phyloP scores from a whole-genome alignment of 2,113 vertebrate genomes.

The Chaetorhynchus papuensis region DNA sequence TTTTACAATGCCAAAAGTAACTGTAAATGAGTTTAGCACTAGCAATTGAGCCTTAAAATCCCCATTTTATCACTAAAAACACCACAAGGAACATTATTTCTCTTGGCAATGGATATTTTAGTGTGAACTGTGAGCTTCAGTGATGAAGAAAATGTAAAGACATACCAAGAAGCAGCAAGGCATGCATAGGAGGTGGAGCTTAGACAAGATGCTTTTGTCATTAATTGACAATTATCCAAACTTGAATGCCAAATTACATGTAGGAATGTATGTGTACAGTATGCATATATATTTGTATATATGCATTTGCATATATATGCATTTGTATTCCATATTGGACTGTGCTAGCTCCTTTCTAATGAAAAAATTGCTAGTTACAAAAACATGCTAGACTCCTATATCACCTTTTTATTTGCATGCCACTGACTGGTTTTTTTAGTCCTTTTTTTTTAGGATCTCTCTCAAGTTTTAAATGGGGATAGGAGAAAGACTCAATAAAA shows the following conservation, averaged over 20 bases:
- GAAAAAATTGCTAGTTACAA: not conserved
- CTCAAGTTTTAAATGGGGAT: not conserved
- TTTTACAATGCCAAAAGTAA: not conserved
- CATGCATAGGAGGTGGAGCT: not conserved
- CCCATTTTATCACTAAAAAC: slow-evolving; percentile 6
- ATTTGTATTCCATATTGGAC: not conserved
- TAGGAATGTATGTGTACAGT: not conserved
- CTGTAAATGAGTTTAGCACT: slow-evolving; percentile 6
- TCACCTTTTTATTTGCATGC: not conserved
- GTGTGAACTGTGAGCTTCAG: not conserved
- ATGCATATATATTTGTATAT: too few relatives aligned
- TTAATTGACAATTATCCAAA: not conserved
- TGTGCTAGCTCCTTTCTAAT: not conserved
- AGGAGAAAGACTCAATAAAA: not conserved
- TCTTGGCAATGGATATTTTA: not conserved
- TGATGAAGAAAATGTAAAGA: slow-evolving; percentile 7
- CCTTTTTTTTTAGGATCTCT: not conserved
- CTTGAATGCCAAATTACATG: not conserved
- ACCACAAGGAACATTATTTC: not conserved
- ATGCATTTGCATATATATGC: too few relatives aligned
- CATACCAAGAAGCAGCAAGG: not conserved
- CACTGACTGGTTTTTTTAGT: not conserved
- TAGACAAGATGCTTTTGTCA: not conserved
- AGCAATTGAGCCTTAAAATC: not conserved
- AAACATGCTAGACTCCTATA: not conserved